A percentile compares a stretch with the other conserved stretches of the same genome.
Evolutionary conservation across 2,797 vertebrate genomes (phyloP).

Genomic region (Coilia nasus): DNA sequence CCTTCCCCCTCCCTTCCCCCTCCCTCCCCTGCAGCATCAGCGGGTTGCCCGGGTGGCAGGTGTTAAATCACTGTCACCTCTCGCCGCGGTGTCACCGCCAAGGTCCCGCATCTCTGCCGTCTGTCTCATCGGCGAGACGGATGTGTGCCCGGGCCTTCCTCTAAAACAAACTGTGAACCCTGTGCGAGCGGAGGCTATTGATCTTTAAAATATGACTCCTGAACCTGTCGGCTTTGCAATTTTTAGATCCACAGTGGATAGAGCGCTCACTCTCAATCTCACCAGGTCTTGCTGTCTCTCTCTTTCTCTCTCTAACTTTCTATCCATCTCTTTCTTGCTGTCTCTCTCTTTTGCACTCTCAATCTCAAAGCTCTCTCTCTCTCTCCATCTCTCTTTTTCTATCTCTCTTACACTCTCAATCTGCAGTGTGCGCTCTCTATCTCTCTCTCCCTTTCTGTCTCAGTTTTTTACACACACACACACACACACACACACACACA

Average conservation of each 20-base stretch:
- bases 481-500: not conserved
- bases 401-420: too few species aligned
- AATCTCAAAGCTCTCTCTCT: not conserved
- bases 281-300: constrained; percentile 22
- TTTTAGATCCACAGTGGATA: constrained; percentile 26
- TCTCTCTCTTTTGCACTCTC: constrained; percentile 17
- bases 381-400: not conserved
- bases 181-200: constrained; percentile 40
- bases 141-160: constrained; percentile 44
- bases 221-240: constrained; percentile 43
- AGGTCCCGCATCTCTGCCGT: constrained; percentile 31
- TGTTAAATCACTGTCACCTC: constrained; percentile 49
- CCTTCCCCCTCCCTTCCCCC: not conserved
- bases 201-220: constrained; percentile 46
- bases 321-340: constrained; percentile 24
- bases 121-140: constrained; percentile 39
- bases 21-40: constrained; percentile 37
- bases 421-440: too few species aligned
- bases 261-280: not conserved
- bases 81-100: constrained; percentile 39
- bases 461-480: not conserved
- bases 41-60: constrained; percentile 29
- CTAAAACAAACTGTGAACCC: constrained; percentile 49
- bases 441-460: too few species aligned
- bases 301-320: constrained; percentile 9